These are phyloP conservation scores for Drosophila anceps DNA, from an alignment of 2,888 invertebrate genomes.

Conservation along the genomic window DNA sequence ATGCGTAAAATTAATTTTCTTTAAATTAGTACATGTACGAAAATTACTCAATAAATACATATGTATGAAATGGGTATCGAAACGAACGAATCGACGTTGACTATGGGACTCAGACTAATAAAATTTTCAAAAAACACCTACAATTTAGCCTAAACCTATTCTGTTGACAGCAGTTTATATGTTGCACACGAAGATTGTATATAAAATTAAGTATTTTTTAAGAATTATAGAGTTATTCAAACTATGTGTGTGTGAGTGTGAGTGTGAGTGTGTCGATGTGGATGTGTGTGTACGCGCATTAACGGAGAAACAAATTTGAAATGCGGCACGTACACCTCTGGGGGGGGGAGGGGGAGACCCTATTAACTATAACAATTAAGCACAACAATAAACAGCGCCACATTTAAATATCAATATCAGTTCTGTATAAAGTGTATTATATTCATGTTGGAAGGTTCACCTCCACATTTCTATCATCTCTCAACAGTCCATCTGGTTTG, in stretches of 20 bases:
- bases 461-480: conserved; percentile 13
- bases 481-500: conserved; percentile 60
- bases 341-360: no score
- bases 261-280: not conserved
- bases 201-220: no score
- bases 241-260: not conserved
- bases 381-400: conserved; percentile 58
- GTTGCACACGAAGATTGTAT: conserved; percentile 48
- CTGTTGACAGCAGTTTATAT: conserved; percentile 38
- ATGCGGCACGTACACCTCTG: conserved; percentile 20
- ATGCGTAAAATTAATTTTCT: conserved; percentile 28
- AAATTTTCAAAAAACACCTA: conserved; percentile 52
- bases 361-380: conserved; percentile 56
- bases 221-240: not conserved
- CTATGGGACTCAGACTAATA: conserved; percentile 57
- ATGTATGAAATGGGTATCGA: conserved; percentile 45
- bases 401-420: conserved; percentile 68
- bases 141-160: conserved; percentile 47
- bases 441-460: conserved; percentile 32
- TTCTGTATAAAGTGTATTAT: conserved; percentile 61
- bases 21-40: conserved; percentile 33
- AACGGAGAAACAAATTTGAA: conserved; percentile 5
- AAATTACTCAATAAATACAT: conserved; percentile 29
- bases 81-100: conserved; percentile 38
- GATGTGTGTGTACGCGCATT: not conserved